phyloP scores from a whole-genome alignment of 2,888 invertebrate species.

The Drosophila melanosoma region DNA sequence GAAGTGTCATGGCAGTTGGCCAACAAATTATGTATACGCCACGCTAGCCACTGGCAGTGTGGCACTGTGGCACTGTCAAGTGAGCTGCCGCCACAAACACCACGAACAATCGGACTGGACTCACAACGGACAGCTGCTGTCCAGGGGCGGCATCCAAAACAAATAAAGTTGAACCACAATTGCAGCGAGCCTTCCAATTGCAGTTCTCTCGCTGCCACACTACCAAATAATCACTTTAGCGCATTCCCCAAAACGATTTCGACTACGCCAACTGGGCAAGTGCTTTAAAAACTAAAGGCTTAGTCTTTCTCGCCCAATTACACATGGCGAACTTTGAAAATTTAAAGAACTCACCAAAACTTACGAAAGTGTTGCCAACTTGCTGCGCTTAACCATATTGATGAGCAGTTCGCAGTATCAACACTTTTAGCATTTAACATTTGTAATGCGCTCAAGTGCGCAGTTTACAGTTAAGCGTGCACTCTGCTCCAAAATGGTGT shows the following conservation, averaged over 20 bases:
- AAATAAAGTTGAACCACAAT: conserved; percentile 53
- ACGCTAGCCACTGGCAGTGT: conserved; percentile 31
- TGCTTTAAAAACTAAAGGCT: not conserved
- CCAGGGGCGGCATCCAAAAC: conserved; percentile 37
- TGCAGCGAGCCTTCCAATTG: conserved; percentile 37
- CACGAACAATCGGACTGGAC: conserved; percentile 30
- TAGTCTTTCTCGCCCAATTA: not conserved
- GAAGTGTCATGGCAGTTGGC: conserved; percentile 43
- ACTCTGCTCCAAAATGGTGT: conserved; percentile 6
- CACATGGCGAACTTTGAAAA: not conserved
- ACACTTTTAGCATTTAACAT: conserved; percentile 17
- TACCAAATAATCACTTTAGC: conserved; percentile 17
- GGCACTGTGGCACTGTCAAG: conserved; percentile 43
- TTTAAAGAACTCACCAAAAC: no score
- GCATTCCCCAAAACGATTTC: conserved; percentile 14
- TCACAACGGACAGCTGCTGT: conserved; percentile 36
- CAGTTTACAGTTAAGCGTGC: conserved; percentile 32
- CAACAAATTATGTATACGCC: conserved; percentile 56
- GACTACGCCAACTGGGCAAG: not conserved
- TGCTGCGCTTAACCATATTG: not conserved
- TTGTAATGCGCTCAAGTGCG: conserved; percentile 46
- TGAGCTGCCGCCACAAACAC: conserved; percentile 29
- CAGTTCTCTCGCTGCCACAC: conserved; percentile 18
- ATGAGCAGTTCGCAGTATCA: conserved; percentile 1
- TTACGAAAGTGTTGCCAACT: not conserved